Percentiles rank a stretch among this genome's conserved stretches.
phyloP scores from a whole-genome alignment of 2,797 vertebrate genomes.

The Orientallactaga sibirica region DNA sequence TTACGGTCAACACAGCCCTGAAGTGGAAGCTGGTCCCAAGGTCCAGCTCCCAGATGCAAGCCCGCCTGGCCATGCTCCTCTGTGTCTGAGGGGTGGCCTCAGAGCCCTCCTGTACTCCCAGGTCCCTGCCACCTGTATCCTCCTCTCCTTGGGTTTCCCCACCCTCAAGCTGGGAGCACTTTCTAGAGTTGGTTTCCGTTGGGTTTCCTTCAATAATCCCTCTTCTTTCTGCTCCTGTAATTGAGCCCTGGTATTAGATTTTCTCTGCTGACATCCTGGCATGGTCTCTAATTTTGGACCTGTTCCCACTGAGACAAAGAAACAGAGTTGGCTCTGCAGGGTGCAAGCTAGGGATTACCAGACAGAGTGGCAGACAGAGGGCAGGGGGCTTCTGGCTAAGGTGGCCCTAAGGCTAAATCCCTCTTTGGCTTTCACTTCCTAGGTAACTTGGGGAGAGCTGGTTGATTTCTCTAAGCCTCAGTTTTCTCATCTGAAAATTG shows the following conservation, averaged over 20 bases:
- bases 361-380: neutral
- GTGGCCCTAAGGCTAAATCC: neutral
- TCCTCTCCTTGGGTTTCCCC: neutral
- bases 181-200: neutral
- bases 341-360: neutral
- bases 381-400: neutral
- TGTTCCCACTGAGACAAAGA: neutral
- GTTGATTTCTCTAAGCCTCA: neutral
- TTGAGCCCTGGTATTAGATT: neutral
- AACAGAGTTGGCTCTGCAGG: neutral
- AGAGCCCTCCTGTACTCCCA: no score
- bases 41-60: neutral
- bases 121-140: neutral
- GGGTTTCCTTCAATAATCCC: neutral
- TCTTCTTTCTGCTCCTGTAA: neutral
- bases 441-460: neutral
- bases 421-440: neutral
- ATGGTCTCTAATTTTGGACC: neutral
- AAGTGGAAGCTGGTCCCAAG: neutral
- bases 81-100: neutral
- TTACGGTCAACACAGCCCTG: neutral
- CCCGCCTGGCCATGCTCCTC: no score
- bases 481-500: constrained; percentile 25
- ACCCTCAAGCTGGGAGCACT: neutral
- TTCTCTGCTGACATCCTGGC: constrained; percentile 27